Evolutionary conservation across 2,888 invertebrate species (phyloP), one percentile per base, ranked within the genome.

Genomic region (Ecdyonurus torrentis): DNA sequence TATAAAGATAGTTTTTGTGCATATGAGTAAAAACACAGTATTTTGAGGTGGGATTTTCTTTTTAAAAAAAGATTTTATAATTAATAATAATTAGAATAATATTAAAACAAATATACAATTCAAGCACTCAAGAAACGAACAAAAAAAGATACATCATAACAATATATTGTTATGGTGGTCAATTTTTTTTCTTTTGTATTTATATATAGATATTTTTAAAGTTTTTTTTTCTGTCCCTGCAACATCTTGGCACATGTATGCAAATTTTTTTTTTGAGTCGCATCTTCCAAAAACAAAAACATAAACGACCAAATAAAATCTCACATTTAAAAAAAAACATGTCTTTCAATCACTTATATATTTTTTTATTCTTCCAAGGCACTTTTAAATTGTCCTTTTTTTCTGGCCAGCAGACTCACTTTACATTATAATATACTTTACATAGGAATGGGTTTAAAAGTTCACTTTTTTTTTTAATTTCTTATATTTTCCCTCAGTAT

Each of bases 11-110:
- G 37, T 59, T 62, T 58, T 52, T 37, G 37, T 37, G 37, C 37
- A 37, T 37, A 25, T 62, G 64, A 62, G 62, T 64, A 64, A 60
- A n/a, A 63, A 62, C 37, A 59, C 62, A 62, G 52, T 37, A 62
- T 61, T 62, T 61, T 63, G 61, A 64, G 66, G 66, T 66, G 66
- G 66, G 66, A 64, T 61, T 64, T 58, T 62, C 61, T 61, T 61
- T 61, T 62, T n/a, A 37, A 50, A 23, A 58, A 23, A 61, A 60
- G 24, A 20, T 24, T 55, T 60, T 60, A 59, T 50, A 64, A 58
- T 53, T 53, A n/a, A 60, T 62, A 63, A 37, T 61, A 63, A 61
- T 61, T 18, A n/a, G n/a, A n/a, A n/a, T n/a, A 50, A 61, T 58
- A 53, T 37, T 59, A 63, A 23, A 58, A 63, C 64, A 62, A 63